Percentiles rank a stretch among this genome's conserved stretches.
These are phyloP conservation scores for Rutpela maculata DNA, from an alignment of 2,888 invertebrate species.

Conservation along the genomic window DNA sequence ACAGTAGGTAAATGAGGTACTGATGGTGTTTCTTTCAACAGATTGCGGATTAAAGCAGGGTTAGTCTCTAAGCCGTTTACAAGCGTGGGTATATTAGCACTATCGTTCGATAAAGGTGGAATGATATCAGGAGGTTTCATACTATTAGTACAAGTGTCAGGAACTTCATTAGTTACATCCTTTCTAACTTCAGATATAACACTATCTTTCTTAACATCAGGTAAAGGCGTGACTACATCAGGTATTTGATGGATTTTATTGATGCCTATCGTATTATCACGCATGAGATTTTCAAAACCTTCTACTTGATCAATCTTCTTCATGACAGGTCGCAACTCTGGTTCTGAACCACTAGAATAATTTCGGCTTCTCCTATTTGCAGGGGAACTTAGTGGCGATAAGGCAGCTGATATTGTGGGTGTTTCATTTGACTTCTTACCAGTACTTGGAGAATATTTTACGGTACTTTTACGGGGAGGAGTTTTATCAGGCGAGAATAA, in stretches of 20 bases:
- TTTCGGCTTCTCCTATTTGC: constrained; percentile 68
- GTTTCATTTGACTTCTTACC: constrained; percentile 38
- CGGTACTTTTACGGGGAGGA: constrained; percentile 69
- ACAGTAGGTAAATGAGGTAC: constrained; percentile 67
- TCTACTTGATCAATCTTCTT: constrained; percentile 80
- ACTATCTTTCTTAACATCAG: constrained; percentile 28
- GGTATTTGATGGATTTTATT: constrained; percentile 66
- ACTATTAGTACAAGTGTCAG: constrained; percentile 68
- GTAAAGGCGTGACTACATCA: constrained; percentile 60
- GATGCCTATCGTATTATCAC: constrained; percentile 74
- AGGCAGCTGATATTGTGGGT: constrained; percentile 32
- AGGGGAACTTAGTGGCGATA: constrained; percentile 63
- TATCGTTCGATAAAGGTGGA: constrained; percentile 68
- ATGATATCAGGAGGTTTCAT: constrained; percentile 73
- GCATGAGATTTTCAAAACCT: constrained; percentile 78
- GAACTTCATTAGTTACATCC: constrained; percentile 13
- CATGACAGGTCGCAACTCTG: constrained; percentile 79
- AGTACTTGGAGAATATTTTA: constrained; percentile 60
- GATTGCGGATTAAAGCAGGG: constrained; percentile 82
- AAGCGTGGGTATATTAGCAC: constrained; percentile 58
- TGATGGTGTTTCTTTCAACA: constrained; percentile 78
- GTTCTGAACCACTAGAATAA: constrained; percentile 76
- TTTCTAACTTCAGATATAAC: constrained; percentile 19
- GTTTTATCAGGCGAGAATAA: constrained; percentile 82
- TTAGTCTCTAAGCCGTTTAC: constrained; percentile 85